Evolutionary conservation across 2,113 vertebrate genomes (phyloP).

Genomic region (Phyllopteryx taeniolatus): DNA sequence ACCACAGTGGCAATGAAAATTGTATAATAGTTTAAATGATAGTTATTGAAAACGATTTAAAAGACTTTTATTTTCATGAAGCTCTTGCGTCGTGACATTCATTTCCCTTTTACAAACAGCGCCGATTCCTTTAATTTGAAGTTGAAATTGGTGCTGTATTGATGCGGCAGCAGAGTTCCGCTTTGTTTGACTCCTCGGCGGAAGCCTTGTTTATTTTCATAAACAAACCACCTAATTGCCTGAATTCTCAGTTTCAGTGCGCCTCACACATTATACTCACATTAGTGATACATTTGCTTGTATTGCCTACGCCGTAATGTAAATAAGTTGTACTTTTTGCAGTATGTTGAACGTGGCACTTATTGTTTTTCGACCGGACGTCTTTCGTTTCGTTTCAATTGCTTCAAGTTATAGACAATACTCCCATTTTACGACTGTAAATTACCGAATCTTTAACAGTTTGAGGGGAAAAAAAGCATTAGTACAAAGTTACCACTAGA

Average conservation of each 20-base stretch:
- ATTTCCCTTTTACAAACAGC: not conserved
- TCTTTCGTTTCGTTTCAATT: not conserved
- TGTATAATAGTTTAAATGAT: not conserved
- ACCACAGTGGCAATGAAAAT: not conserved
- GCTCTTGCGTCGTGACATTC: not conserved
- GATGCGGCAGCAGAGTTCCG: not conserved
- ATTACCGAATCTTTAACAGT: not conserved
- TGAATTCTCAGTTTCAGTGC: not conserved
- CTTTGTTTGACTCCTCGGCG: not conserved
- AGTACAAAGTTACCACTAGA: not conserved
- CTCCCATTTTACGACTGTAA: not conserved
- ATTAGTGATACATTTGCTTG: not conserved
- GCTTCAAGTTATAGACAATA: not conserved
- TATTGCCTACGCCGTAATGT: not conserved
- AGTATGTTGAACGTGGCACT: not conserved
- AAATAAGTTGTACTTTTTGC: not conserved
- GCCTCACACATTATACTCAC: not conserved
- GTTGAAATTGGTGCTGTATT: too few species aligned
- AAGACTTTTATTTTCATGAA: not conserved
- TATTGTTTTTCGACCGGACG: not conserved
- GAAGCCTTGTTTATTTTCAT: not conserved
- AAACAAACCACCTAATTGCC: not conserved
- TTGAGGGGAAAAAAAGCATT: not conserved
- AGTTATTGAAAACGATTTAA: rapidly evolving
- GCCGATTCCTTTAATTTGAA: not conserved